Conservation (phyloP, 2,113 vertebrate genomes). For the Lipotes vexillifer region DNA sequence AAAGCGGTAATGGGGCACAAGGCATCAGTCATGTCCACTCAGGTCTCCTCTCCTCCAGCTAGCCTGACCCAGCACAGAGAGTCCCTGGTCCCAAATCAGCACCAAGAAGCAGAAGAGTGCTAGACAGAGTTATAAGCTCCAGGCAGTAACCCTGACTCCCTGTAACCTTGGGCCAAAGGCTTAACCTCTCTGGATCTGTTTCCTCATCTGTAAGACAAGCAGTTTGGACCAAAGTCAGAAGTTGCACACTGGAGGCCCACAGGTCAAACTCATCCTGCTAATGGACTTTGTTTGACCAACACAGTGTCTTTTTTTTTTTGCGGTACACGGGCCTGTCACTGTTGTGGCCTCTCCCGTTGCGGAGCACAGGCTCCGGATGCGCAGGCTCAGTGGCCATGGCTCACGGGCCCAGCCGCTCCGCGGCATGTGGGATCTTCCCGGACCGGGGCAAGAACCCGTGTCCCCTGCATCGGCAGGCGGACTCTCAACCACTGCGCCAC, state of each 20-base stretch:
- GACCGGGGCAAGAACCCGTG: too few species aligned
- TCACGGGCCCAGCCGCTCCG: too few species aligned
- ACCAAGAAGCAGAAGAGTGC: not conserved
- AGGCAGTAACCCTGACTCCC: not conserved
- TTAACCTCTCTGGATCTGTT: not conserved
- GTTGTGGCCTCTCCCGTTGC: too few species aligned
- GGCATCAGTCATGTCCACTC: not conserved
- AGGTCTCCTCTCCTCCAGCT: not conserved
- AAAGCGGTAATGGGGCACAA: not conserved
- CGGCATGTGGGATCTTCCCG: too few species aligned
- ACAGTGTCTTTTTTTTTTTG: not conserved
- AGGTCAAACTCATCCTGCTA: not conserved
- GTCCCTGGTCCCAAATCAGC: not conserved
- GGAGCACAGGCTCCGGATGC: too few species aligned
- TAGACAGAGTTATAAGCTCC: not conserved
- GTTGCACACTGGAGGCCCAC: not conserved
- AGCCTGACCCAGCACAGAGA: not conserved
- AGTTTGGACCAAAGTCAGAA: constrained; percentile 26
- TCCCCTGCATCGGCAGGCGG: too few species aligned
- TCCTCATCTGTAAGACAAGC: not conserved
- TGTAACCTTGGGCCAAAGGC: not conserved
- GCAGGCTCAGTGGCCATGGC: too few species aligned
- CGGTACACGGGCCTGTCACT: too few species aligned
- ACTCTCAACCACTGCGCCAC: too few species aligned
- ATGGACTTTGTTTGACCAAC: constrained; percentile 28